A percentile compares a stretch with the other conserved stretches of the same genome.
Evolutionary conservation across 30 jellyfish, hydroid and myxozoan species (phyloP).

Genomic region (Cassiopea xamachana): DNA sequence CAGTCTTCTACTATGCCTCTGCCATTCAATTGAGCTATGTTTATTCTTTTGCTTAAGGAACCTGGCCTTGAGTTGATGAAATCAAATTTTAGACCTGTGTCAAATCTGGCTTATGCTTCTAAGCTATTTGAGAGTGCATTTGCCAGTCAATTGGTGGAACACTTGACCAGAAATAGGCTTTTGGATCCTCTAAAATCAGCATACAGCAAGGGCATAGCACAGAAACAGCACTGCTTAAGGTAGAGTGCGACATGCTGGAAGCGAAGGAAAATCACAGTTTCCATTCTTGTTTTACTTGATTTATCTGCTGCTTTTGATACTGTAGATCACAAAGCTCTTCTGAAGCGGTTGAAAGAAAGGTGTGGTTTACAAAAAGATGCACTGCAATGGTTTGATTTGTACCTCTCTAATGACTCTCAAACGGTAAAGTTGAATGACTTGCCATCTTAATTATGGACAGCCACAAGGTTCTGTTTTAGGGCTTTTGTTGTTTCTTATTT

Average conservation of each 20-base stretch:
- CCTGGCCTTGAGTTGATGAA: too few relatives aligned
- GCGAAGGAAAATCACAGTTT: conserved; percentile 51
- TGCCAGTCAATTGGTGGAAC: conserved; percentile 35
- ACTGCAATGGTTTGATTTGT: not conserved
- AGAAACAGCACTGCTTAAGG: not conserved
- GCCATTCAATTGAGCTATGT: not conserved
- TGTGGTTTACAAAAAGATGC: too few relatives aligned
- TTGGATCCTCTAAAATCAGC: conserved; percentile 64
- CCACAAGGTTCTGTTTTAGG: too few relatives aligned
- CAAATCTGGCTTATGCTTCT: too few relatives aligned
- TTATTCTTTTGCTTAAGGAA: conserved; percentile 32
- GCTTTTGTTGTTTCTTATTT: too few relatives aligned
- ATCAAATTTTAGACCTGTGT: too few relatives aligned
- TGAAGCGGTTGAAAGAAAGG: too few relatives aligned
- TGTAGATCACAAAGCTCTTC: too few relatives aligned
- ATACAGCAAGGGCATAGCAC: conserved; percentile 48
- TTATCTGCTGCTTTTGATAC: too few relatives aligned
- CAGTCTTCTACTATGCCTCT: not conserved
- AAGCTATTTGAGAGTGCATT: conserved; percentile 49
- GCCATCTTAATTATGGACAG: too few relatives aligned
- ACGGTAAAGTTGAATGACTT: too few relatives aligned
- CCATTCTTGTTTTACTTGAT: conserved; percentile 49
- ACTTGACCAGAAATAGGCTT: conserved; percentile 2
- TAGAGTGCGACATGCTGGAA: conserved; percentile 29
- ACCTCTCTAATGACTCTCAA: not conserved